Evolutionary conservation across 2,888 invertebrate species (phyloP).

Genomic region (Nemotelus pantherinus): DNA sequence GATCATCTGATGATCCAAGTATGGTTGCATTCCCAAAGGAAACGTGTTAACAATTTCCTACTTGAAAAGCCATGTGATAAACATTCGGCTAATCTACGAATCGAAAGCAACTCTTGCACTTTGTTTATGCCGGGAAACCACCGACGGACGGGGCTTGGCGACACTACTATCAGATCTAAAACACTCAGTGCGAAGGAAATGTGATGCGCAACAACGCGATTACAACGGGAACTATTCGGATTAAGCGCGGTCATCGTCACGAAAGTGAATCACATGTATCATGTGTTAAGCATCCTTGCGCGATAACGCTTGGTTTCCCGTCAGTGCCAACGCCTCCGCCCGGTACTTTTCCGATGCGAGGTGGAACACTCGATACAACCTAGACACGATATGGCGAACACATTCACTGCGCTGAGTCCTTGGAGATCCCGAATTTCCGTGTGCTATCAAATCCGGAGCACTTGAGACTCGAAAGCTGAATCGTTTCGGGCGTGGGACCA

Average conservation of each 20-base stretch:
- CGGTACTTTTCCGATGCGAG: conserved; percentile 13
- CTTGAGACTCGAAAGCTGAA: conserved; percentile 25
- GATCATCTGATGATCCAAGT: conserved; percentile 22
- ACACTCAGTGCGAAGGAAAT: neutral
- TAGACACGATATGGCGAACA: conserved; percentile 16
- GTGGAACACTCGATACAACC: neutral
- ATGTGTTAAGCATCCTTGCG: conserved; percentile 37
- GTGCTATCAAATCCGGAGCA: conserved; percentile 6
- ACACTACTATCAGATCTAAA: conserved; percentile 28
- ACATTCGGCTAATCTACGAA: conserved; percentile 28
- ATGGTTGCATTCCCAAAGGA: conserved; percentile 8
- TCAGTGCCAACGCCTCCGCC: neutral
- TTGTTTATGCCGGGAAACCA: conserved; percentile 28
- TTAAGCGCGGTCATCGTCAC: neutral
- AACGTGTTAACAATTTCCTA: conserved; percentile 38
- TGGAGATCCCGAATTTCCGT: conserved; percentile 9
- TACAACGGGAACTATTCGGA: conserved; percentile 3
- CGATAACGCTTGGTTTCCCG: neutral
- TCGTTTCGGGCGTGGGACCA: neutral
- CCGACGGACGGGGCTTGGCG: conserved; percentile 16
- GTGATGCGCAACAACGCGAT: neutral
- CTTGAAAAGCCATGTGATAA: conserved; percentile 33
- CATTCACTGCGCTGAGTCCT: conserved; percentile 30
- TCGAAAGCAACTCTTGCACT: conserved; percentile 14
- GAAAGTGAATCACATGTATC: conserved; percentile 6